phyloP scores from a whole-genome alignment of 2,888 invertebrate species.

The Thymelicus acteon region DNA sequence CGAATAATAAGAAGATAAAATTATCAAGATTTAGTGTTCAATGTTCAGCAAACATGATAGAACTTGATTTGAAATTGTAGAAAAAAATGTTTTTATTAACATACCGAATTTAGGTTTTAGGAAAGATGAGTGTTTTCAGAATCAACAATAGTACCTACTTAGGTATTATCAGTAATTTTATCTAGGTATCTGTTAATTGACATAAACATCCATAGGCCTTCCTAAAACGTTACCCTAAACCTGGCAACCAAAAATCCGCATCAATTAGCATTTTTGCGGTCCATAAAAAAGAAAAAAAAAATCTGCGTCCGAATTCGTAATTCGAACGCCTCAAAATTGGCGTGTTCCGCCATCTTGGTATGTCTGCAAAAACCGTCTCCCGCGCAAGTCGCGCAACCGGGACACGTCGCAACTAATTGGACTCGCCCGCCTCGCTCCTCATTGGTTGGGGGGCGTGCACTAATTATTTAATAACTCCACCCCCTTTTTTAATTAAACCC shows the following conservation, averaged over 20 bases:
- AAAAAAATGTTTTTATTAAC: too few relatives aligned
- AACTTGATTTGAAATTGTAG: too few relatives aligned
- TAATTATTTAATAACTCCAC: constrained; percentile 82
- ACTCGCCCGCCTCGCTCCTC: constrained; percentile 59
- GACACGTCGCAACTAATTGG: constrained; percentile 73
- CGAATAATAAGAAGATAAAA: too few relatives aligned
- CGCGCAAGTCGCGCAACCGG: constrained; percentile 44
- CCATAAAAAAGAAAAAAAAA: constrained; percentile 7
- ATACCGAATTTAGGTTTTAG: too few relatives aligned
- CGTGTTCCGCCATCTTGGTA: constrained; percentile 40
- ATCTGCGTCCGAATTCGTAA: neutral
- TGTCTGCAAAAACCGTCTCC: constrained; percentile 45
- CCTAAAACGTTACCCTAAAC: neutral
- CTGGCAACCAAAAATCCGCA: neutral
- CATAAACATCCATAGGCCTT: too few relatives aligned
- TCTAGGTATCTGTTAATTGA: too few relatives aligned
- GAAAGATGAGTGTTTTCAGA: too few relatives aligned
- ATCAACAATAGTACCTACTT: too few relatives aligned
- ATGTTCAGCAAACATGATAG: too few relatives aligned
- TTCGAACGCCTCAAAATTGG: constrained; percentile 27
- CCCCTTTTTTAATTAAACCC: constrained; percentile 74
- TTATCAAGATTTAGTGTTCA: too few relatives aligned
- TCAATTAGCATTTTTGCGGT: neutral
- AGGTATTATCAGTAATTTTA: too few relatives aligned
- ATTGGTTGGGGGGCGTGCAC: constrained; percentile 74